phyloP scores from a whole-genome alignment of 1,140 invertebrate species.

The Tyrophagus putrescentiae region DNA sequence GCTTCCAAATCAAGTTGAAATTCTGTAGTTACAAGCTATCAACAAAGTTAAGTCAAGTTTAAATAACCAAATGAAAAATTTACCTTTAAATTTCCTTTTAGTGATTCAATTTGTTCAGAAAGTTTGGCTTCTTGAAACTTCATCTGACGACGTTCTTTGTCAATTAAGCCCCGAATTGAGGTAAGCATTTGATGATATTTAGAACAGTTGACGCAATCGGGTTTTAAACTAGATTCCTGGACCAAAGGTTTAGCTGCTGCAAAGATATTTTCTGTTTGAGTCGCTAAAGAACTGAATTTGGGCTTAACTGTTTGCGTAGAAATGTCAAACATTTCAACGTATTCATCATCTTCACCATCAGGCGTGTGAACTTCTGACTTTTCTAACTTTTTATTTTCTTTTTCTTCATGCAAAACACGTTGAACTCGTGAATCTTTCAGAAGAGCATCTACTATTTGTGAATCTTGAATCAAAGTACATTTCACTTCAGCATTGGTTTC shows the following conservation, averaged over 20 bases:
- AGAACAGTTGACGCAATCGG: neutral
- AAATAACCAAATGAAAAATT: neutral
- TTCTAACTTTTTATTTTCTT: neutral
- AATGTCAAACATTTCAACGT: conserved; percentile 3
- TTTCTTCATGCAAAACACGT: neutral
- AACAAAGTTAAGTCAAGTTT: neutral
- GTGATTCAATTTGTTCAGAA: neutral
- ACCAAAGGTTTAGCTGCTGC: too few species aligned
- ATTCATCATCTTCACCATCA: conserved; percentile 1
- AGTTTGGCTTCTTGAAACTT: neutral
- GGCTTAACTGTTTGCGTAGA: neutral
- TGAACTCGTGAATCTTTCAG: neutral
- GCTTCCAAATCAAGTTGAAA: neutral
- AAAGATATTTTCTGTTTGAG: too few species aligned
- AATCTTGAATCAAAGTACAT: neutral
- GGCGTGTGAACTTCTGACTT: neutral
- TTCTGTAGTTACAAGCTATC: neutral
- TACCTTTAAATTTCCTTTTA: neutral
- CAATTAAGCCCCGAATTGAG: neutral
- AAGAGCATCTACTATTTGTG: neutral
- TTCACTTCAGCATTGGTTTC: neutral
- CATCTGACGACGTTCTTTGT: neutral
- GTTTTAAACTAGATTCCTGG: too few species aligned
- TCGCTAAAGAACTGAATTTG: neutral
- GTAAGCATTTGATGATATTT: neutral